Evolutionary conservation across 2,888 invertebrate species (phyloP).

Genomic region (Leptopilina drosophilae): DNA sequence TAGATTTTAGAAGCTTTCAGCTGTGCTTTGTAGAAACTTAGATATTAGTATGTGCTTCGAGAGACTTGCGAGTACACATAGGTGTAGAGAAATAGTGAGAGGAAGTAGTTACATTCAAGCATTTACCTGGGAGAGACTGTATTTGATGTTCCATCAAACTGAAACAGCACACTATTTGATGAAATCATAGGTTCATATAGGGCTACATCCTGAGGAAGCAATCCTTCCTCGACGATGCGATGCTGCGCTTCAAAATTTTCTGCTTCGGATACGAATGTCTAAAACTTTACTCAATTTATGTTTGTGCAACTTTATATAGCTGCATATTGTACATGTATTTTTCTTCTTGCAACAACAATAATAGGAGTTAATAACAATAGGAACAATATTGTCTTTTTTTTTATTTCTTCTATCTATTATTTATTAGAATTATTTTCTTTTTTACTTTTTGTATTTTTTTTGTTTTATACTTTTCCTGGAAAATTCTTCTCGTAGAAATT

Average conservation of each 20-base stretch:
- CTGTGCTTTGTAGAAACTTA: conserved; percentile 21
- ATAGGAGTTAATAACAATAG: no score
- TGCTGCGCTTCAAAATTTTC: neutral
- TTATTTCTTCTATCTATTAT: no score
- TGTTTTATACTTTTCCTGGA: no score
- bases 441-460: no score
- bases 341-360: no score
- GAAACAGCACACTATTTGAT: conserved; percentile 13
- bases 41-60: conserved; percentile 28
- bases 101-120: conserved; percentile 19
- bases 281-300: neutral
- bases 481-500: no score
- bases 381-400: no score
- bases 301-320: no score
- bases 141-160: conserved; percentile 26
- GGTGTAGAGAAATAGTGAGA: conserved; percentile 24
- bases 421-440: no score
- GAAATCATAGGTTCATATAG: conserved; percentile 19
- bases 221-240: neutral
- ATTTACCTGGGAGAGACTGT: conserved; percentile 19
- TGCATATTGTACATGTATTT: no score
- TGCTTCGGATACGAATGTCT: neutral
- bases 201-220: conserved; percentile 17
- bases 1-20: conserved; percentile 20
- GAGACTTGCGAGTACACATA: conserved; percentile 27